Conservation (phyloP, 2,888 invertebrate species). For the Rotaria magnacalcarata region DNA sequence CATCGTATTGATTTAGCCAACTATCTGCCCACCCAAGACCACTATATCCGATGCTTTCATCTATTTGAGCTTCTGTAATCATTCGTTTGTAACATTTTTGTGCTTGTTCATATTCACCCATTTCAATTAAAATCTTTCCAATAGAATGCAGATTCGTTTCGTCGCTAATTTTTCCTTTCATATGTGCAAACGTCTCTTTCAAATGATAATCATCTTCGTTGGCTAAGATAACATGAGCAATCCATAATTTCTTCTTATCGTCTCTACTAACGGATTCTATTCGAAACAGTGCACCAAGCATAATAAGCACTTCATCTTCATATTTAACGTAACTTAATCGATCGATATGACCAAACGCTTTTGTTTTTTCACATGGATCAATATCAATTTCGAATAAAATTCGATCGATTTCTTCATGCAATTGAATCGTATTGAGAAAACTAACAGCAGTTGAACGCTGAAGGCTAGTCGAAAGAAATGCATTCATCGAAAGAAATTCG, state of each 20-base stretch:
- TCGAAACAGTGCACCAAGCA: neutral
- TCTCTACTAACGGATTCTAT: neutral
- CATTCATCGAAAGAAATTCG: neutral
- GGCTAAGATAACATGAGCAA: neutral
- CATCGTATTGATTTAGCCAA: neutral
- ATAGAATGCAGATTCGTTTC: neutral
- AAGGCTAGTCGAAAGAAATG: neutral
- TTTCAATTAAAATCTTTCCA: neutral
- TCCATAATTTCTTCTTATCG: neutral
- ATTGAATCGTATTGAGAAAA: neutral
- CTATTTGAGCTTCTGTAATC: neutral
- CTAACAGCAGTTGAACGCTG: neutral
- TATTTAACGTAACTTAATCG: neutral
- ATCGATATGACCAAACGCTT: neutral
- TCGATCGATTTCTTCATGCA: neutral
- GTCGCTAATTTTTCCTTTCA: neutral
- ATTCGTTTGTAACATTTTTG: neutral
- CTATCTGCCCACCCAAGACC: neutral
- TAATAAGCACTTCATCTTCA: conserved; percentile 9
- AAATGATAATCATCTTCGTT: neutral
- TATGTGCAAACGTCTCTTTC: neutral
- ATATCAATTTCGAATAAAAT: neutral
- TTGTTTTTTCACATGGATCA: neutral
- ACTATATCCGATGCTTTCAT: neutral
- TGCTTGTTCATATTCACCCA: conserved; percentile 19